Conservation (phyloP, 2,113 vertebrate species). For the Girardinichthys multiradiatus region DNA sequence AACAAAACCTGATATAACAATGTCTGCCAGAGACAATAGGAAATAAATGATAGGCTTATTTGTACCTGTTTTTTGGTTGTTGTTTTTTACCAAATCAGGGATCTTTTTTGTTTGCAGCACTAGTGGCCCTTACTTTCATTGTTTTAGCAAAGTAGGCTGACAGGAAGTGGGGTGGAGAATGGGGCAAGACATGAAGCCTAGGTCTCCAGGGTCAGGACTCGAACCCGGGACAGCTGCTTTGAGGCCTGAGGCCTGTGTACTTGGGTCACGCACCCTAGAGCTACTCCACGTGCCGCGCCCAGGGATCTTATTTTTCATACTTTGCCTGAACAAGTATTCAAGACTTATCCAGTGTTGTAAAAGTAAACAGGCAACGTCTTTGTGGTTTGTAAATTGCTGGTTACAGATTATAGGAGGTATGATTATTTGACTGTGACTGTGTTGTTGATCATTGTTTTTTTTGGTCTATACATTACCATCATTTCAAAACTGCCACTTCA, state of each 20-base stretch:
- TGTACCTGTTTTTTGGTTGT: background rate
- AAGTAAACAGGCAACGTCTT: background rate
- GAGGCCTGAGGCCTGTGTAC: too few relatives aligned
- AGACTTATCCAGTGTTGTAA: background rate
- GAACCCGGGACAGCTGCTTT: too few relatives aligned
- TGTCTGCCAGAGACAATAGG: background rate
- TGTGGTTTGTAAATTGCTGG: background rate
- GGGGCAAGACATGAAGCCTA: too few relatives aligned
- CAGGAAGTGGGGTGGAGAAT: too few relatives aligned
- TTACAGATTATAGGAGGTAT: background rate
- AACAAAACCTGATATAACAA: conserved; percentile 15
- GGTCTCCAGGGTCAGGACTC: too few relatives aligned
- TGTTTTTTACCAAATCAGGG: too few relatives aligned
- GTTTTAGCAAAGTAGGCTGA: too few relatives aligned
- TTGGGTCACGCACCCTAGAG: too few relatives aligned
- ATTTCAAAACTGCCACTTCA: background rate
- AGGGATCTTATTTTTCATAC: background rate
- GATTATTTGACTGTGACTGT: background rate
- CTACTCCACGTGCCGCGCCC: too few relatives aligned
- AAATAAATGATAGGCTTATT: background rate
- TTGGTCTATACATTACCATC: background rate
- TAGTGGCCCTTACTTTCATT: too few relatives aligned
- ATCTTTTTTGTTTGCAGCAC: too few relatives aligned
- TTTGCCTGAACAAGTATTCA: background rate
- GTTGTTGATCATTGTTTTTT: background rate